Conservation (phyloP, 1,140 invertebrate genomes). For the Euborellia annulipes region DNA sequence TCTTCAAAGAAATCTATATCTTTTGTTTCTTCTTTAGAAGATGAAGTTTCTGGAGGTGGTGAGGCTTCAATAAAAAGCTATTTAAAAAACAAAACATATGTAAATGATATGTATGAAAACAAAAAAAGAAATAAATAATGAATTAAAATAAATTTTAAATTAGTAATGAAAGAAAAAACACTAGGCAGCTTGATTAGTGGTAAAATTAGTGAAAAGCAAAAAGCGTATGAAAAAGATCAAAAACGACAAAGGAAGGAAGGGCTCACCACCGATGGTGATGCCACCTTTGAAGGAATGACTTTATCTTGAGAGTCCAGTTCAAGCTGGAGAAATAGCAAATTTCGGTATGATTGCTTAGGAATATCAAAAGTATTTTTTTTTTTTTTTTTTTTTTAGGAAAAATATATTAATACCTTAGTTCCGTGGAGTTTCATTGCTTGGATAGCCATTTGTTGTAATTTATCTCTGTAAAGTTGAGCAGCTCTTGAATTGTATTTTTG, state of each 20-base stretch:
- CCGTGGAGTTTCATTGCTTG: constrained; percentile 82
- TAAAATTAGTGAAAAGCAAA: constrained; percentile 9
- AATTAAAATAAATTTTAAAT: constrained; percentile 4
- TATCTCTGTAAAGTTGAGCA: constrained; percentile 82
- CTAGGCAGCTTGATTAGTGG: constrained; percentile 21
- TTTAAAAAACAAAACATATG: constrained; percentile 6
- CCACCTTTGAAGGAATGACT: background rate
- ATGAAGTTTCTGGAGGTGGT: constrained; percentile 37
- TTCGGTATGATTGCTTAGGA: too few species aligned
- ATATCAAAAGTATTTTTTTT: too few species aligned
- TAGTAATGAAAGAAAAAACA: constrained; percentile 10
- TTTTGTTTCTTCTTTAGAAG: constrained; percentile 31
- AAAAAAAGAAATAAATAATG: constrained; percentile 10
- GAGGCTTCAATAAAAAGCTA: constrained; percentile 32
- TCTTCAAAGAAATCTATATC: constrained; percentile 75
- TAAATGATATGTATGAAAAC: too few species aligned
- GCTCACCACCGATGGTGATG: constrained; percentile 3
- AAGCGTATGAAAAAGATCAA: too few species aligned
- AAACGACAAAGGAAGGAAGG: too few species aligned
- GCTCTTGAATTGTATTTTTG: constrained; percentile 96
- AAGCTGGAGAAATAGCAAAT: too few species aligned
- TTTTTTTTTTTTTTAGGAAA: too few species aligned
- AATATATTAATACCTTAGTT: constrained; percentile 51
- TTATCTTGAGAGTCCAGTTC: too few species aligned
- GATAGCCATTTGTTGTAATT: constrained; percentile 56